Evolutionary conservation across 1,140 invertebrate genomes (phyloP).

Genomic region (Centruroides sculpturatus): DNA sequence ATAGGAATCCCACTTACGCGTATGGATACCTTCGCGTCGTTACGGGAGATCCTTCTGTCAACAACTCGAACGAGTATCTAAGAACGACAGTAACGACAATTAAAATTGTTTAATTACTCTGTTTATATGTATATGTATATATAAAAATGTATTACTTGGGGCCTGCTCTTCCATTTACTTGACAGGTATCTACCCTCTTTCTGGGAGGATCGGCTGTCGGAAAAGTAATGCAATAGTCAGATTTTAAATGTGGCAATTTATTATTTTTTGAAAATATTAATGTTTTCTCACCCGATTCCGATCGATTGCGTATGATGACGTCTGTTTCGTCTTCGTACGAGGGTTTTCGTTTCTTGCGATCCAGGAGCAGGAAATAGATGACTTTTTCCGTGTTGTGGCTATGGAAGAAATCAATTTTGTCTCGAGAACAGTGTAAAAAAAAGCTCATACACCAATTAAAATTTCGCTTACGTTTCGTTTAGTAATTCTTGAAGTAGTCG

Average conservation of each 20-base stretch:
- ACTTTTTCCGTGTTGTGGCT: slow-evolving; percentile 99
- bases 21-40: slow-evolving; percentile 54
- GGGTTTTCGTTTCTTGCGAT: slow-evolving; percentile 85
- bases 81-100: neutral
- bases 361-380: slow-evolving; percentile 91
- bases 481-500: slow-evolving; percentile 85
- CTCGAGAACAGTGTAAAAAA: neutral
- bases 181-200: slow-evolving; percentile 82
- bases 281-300: slow-evolving; percentile 14
- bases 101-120: neutral
- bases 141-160: slow-evolving; percentile 31
- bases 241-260: neutral
- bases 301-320: slow-evolving; percentile 41
- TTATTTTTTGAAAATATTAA: neutral
- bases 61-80: slow-evolving; percentile 67
- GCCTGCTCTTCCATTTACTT: slow-evolving; percentile 56
- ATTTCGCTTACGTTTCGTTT: slow-evolving; percentile 57
- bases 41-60: slow-evolving; percentile 89
- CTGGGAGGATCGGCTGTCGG: slow-evolving; percentile 60
- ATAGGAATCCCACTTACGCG: slow-evolving; percentile 19
- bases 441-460: too few relatives aligned
- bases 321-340: slow-evolving; percentile 90
- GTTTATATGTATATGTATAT: neutral
- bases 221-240: neutral
- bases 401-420: slow-evolving; percentile 24